phyloP scores from a whole-genome alignment of 2,797 vertebrate genomes.

The Macropus fuliginosus region DNA sequence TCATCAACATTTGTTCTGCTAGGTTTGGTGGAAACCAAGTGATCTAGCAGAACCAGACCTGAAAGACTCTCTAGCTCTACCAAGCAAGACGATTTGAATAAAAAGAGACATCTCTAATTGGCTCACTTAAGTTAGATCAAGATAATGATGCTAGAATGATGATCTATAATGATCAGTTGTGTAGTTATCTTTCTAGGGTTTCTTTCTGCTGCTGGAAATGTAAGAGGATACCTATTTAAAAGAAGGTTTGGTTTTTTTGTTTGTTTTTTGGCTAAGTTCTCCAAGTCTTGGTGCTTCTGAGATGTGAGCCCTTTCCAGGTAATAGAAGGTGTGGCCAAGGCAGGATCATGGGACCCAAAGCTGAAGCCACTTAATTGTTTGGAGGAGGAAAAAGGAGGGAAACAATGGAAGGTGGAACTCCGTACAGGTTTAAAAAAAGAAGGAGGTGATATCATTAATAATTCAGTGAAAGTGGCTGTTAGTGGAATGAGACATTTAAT shows the following conservation, averaged over 20 bases:
- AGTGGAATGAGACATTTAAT: neutral
- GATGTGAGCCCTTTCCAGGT: neutral
- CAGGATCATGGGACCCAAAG: neutral
- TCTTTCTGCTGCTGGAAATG: neutral
- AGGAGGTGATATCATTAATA: neutral
- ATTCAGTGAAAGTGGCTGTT: neutral
- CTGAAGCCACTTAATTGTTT: neutral
- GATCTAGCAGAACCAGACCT: neutral
- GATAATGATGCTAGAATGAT: neutral
- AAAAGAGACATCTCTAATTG: neutral
- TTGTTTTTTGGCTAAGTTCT: neutral
- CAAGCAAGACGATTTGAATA: neutral
- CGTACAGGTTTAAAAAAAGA: neutral
- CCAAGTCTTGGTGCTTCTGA: neutral
- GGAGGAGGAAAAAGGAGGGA: neutral
- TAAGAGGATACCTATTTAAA: neutral
- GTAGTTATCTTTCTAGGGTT: neutral
- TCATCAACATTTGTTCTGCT: neutral
- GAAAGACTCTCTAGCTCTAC: neutral
- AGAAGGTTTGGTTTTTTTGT: neutral
- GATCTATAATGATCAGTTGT: neutral
- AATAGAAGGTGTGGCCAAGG: neutral
- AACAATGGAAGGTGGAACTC: neutral
- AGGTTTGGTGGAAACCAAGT: neutral
- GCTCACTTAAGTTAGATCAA: neutral